A percentile compares a stretch with the other conserved stretches of the same genome.
Conservation (phyloP, 1,140 invertebrate species). For the Fopius arisanus region DNA sequence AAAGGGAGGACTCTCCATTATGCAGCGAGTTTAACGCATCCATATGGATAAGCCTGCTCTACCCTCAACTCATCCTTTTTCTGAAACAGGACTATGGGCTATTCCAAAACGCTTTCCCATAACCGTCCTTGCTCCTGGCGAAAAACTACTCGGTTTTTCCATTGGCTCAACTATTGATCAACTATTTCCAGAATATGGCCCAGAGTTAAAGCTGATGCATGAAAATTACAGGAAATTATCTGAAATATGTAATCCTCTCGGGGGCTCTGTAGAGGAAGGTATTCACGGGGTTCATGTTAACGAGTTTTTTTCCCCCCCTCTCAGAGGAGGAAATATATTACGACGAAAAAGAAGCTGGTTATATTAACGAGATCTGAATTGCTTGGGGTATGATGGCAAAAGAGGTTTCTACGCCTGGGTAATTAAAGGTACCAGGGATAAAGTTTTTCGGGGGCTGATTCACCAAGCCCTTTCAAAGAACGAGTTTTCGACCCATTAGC, state of each 20-base stretch:
- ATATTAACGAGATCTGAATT: conserved; percentile 12
- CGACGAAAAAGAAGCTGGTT: neutral
- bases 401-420: conserved; percentile 4
- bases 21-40: conserved; percentile 43
- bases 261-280: neutral
- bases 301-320: neutral
- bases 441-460: neutral
- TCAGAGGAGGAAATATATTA: neutral
- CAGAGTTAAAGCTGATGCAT: neutral
- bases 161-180: neutral
- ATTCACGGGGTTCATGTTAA: neutral
- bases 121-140: neutral
- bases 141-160: neutral
- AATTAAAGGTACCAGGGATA: conserved; percentile 4
- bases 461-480: conserved; percentile 22
- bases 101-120: conserved; percentile 1
- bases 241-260: neutral
- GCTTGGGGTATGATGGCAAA: neutral
- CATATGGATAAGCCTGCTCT: conserved; percentile 45
- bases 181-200: neutral
- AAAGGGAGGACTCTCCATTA: conserved; percentile 38
- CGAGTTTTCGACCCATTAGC: conserved; percentile 38
- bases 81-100: neutral
- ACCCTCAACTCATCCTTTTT: neutral
- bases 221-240: neutral